Evolutionary conservation across 1,140 invertebrate species (phyloP), one percentile per base, ranked within the genome.

Genomic region (Drosophila pseudoobscura): DNA sequence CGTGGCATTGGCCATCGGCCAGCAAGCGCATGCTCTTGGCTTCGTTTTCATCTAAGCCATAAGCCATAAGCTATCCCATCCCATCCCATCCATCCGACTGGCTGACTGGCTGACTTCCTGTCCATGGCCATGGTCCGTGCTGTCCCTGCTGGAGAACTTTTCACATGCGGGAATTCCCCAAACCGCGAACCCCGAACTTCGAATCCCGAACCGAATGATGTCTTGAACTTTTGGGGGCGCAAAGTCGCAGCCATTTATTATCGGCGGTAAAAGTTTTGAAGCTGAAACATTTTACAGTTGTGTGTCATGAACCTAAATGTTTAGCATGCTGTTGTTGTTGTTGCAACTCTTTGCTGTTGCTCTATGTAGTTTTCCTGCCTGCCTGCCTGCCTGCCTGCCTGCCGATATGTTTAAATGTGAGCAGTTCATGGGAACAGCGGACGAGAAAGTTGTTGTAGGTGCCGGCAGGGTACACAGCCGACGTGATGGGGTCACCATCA

Each of bases 221-320:
- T 57, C 74, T 71, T 87, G 82, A 85, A 87, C 83, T 88, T 88
- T 87, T 80, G 80, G 80, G 80, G 82, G 82, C 82, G 82, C 82
- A 78, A 82, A 85, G 82, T 82, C 66, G 83, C 70, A 66, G 70
- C 82, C 82, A 85, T 85, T 85, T 85, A 80, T 85, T 85, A 85
- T 82, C 78, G 70, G 65, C 70, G 77, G 79, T 76, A 88, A 85
- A 85, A 85, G 84, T 80, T 84, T 77, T 22, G 58, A 58, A 70
- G 59, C 83, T 85, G 83, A 88, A 88, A 78, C 71, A 70, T 88
- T 88, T 85, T 85, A 88, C 82, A 88, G 82, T 85, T 85, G 83
- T 85, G 82, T 85, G 82, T 85, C 82, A 88, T 85, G 82, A 85
- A 85, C 82, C 87, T 87, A 87, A 85, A 78, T 87, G 82, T 78